These are phyloP conservation scores for Seriola dumerili DNA, from an alignment of 2,113 vertebrate species.

Conservation along the genomic window DNA sequence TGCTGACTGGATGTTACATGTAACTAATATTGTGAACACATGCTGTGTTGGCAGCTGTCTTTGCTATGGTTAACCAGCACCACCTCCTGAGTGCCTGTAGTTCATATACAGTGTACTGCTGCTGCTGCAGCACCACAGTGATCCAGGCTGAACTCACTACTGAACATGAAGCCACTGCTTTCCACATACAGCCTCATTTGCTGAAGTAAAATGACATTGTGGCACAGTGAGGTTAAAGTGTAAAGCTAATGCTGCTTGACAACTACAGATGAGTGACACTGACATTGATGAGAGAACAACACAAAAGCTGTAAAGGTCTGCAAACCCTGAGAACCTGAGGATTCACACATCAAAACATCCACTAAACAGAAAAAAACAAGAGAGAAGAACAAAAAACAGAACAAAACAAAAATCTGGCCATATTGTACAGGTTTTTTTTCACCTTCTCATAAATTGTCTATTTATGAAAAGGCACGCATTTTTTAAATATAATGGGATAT, in stretches of 20 bases:
- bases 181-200: constrained; percentile 22
- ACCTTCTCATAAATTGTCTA: constrained; percentile 85
- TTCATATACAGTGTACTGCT: background rate
- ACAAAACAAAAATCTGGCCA: constrained; percentile 50
- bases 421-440: constrained; percentile 58
- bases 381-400: constrained; percentile 49
- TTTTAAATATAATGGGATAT: constrained; percentile 56
- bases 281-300: constrained; percentile 22
- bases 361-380: constrained; percentile 37
- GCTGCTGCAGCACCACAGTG: background rate
- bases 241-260: constrained; percentile 9
- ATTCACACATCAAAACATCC: constrained; percentile 60
- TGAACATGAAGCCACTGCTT: constrained; percentile 25
- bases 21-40: background rate
- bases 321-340: constrained; percentile 65
- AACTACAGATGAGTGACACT: constrained; percentile 17
- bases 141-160: constrained; percentile 13
- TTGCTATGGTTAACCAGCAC: background rate
- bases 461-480: constrained; percentile 87
- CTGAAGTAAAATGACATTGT: constrained; percentile 21
- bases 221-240: constrained; percentile 45
- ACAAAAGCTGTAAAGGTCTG: constrained; percentile 41
- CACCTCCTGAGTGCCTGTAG: background rate
- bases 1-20: background rate
- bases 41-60: background rate